A percentile compares a stretch with the other conserved stretches of the same genome.
Evolutionary conservation across 2,113 vertebrate genomes (phyloP).

Genomic region (Melanotaenia duboulayi): DNA sequence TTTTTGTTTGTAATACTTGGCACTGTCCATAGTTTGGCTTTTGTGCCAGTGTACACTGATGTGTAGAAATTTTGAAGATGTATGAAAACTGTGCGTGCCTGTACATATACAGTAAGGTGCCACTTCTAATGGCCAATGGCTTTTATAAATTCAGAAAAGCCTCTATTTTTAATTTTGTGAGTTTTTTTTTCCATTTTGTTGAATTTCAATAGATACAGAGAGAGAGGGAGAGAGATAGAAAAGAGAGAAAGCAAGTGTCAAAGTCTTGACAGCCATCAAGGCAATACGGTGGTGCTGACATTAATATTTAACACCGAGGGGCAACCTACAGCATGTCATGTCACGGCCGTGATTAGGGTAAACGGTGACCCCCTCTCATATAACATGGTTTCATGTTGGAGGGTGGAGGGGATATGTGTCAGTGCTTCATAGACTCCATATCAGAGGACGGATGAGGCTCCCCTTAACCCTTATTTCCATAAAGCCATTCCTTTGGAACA

Average conservation of each 20-base stretch:
- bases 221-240: conserved; percentile 50
- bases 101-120: background rate
- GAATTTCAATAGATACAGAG: conserved; percentile 73
- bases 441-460: conserved; percentile 72
- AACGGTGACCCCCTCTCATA: conserved; percentile 81
- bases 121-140: background rate
- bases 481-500: conserved; percentile 78
- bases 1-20: background rate
- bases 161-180: conserved; percentile 36
- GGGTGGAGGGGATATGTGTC: conserved; percentile 55
- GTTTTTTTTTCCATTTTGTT: conserved; percentile 60
- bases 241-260: conserved; percentile 79
- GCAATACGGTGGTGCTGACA: conserved; percentile 78
- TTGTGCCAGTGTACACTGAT: background rate
- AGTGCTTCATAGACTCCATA: conserved; percentile 71
- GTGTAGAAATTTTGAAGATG: background rate
- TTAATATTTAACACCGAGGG: conserved; percentile 85
- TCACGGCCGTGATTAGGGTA: conserved; percentile 84
- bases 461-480: conserved; percentile 81
- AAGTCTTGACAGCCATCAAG: conserved; percentile 83
- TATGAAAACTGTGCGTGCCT: conserved; percentile 4
- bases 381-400: conserved; percentile 77
- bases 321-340: conserved; percentile 84
- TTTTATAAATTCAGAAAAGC: conserved; percentile 20
- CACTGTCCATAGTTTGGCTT: background rate